Evolutionary conservation across 2,113 vertebrate genomes (phyloP), one percentile per base, ranked within the genome.

Genomic region (Pyxicephalus adspersus): DNA sequence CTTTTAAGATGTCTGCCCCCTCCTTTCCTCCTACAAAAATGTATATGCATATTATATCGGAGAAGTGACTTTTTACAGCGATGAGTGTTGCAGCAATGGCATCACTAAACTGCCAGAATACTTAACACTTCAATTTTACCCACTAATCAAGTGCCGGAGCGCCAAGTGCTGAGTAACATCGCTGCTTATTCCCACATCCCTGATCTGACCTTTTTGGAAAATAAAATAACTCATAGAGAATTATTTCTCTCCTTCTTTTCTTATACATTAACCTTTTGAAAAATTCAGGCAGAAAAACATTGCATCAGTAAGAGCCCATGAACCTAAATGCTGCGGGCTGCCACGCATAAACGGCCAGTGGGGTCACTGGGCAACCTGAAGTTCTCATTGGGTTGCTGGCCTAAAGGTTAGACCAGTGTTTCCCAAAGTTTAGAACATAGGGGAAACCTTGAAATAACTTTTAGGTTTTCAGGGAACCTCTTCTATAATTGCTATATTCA

Each of bases 191-290:
- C 80, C 80, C 80, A 60, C 17, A 74, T 81, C 79, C 73, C 28
- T 57, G 57, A 66, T 74, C 22, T 81, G 80, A 81, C 80, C 80
- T 81, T 81, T 75, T 66, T 75, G 75, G 71, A 74, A 31, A 75
- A 81, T 81, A 81, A 66, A 50, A 75, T 75, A 81, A 74, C 64
- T 75, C 61, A 75, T 57, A 19, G 54, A 55, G 58, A 50, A 75
- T 65, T 31, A 75, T 66, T 66, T 75, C 60, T 58, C 3, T 29
- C 51, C 52, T 77, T 74, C 61, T 34, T 75, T 75, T 63, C 28
- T 81, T 55, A 70, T 38, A 11, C 78, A 73, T 81, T 81, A 74
- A 81, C 79, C 79, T 81, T 81, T 81, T 55, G 3, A 63, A 73
- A 81, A 81, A 81, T 25, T n/a, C 67, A 63, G 26, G 55, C 77